Base-by-base conservation (phyloP, 2,797 vertebrate species). In the Sebastes paucispinis region DNA sequence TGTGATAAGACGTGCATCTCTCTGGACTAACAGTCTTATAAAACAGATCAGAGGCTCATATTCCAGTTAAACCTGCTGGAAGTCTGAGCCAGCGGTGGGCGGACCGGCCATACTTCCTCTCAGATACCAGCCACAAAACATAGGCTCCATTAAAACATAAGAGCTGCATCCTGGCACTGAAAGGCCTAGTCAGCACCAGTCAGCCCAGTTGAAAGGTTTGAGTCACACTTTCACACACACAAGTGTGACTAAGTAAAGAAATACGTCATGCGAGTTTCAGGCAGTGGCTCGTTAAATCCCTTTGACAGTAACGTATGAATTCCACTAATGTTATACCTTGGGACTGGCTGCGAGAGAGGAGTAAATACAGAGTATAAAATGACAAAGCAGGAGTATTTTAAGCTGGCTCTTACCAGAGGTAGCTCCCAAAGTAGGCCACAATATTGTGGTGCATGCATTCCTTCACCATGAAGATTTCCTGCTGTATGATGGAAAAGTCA, bases 401-500 rank as follows among this genome's bases (percentile, higher is more conserved):
- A 84, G 81, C 67, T 62, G 82, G 80, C 65, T 85, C 91, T 97
- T 96, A 99, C 98, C 97, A 97, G 94, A 99, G 97, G 95, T 99
- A 99, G 96, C 98, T 99, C 90, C 98, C 98, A 88, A 98, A 99
- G 94, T 99, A 99, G 81, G 98, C 98, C 80, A 99, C 98, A 5
- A 99, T 99, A 90, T 99, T 99, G 90, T 96, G 96, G 80, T 99
- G 97, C 87, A 97, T 99, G 96, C 98, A 99, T 94, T 99, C 98
- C 94, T 99, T 99, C 91, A 99, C 98, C 98, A 99, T 99, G 89
- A 97, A 98, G 81, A 99, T 99, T 96, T 99, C 98, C 92, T 99
- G 98, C 89, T 99, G 98, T 75, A 99, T 99, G 92, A 99, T 96
- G 77, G 98, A 98, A 94, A 99, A 99, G 93, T 99, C 98, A 72